phyloP scores from a whole-genome alignment of 2,888 invertebrate genomes.

The Strigamia crassipes region DNA sequence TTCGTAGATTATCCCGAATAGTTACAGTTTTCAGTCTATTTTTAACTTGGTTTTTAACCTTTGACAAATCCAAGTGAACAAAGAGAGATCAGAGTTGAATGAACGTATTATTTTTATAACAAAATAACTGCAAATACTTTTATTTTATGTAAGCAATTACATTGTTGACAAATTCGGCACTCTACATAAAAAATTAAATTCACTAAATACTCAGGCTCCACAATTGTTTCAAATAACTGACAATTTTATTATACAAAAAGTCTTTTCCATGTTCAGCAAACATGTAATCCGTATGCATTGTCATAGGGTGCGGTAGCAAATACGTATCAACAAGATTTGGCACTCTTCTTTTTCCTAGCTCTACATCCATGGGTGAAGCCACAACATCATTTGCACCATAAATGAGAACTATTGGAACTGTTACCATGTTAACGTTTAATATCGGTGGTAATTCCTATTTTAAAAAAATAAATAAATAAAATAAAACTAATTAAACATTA shows the following conservation, averaged over 20 bases:
- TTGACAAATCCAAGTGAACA: no score
- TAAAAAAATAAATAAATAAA: not conserved
- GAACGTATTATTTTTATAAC: no score
- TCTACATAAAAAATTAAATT: no score
- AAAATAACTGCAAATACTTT: no score
- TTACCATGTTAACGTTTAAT: not conserved
- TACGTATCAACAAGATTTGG: not conserved
- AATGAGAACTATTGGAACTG: not conserved
- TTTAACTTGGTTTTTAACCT: no score
- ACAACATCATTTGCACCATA: not conserved
- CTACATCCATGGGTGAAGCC: not conserved
- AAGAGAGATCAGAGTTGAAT: no score
- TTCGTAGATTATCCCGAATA: no score
- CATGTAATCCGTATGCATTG: not conserved
- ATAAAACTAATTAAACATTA: not conserved
- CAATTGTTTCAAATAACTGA: not conserved
- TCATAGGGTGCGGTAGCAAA: not conserved
- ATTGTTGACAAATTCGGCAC: no score
- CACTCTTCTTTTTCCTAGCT: not conserved
- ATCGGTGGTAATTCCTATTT: not conserved
- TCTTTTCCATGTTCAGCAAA: not conserved
- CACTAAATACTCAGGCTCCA: not conserved
- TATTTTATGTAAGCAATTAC: no score
- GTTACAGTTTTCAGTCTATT: no score
- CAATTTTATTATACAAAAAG: not conserved